phyloP scores from a whole-genome alignment of 2,888 invertebrate species.

The Ectropis crepuscularia region DNA sequence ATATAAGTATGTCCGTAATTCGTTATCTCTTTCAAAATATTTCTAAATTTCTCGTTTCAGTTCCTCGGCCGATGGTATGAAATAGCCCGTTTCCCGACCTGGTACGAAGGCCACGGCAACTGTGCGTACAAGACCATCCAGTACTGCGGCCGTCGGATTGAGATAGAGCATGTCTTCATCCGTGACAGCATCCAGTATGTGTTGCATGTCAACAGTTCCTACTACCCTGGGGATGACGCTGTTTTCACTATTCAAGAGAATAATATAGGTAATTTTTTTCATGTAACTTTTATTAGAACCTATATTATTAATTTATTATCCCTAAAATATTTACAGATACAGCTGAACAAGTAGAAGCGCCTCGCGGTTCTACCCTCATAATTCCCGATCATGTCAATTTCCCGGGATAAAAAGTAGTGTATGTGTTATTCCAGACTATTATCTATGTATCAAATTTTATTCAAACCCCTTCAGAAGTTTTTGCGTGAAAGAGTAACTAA shows the following conservation, averaged over 20 bases:
- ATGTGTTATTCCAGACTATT: no score
- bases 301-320: no score
- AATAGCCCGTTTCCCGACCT: constrained; percentile 68
- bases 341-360: no score
- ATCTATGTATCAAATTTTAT: no score
- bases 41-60: constrained; percentile 50
- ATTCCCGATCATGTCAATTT: no score
- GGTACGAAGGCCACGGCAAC: constrained; percentile 66
- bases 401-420: no score
- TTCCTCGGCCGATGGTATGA: constrained; percentile 76
- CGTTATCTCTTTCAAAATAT: no score
- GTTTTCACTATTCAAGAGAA: constrained; percentile 64
- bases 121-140: constrained; percentile 70
- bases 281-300: neutral
- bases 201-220: constrained; percentile 69
- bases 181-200: constrained; percentile 63
- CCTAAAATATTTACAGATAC: no score
- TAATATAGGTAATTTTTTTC: constrained; percentile 61
- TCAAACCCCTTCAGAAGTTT: no score
- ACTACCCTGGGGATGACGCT: constrained; percentile 70
- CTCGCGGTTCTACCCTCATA: no score
- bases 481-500: no score
- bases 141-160: constrained; percentile 64
- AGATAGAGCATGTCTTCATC: constrained; percentile 68
- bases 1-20: neutral